A percentile compares a stretch with the other conserved stretches of the same genome.
Evolutionary conservation across 2,113 vertebrate species (phyloP).

Genomic region (Circaetus gallicus): DNA sequence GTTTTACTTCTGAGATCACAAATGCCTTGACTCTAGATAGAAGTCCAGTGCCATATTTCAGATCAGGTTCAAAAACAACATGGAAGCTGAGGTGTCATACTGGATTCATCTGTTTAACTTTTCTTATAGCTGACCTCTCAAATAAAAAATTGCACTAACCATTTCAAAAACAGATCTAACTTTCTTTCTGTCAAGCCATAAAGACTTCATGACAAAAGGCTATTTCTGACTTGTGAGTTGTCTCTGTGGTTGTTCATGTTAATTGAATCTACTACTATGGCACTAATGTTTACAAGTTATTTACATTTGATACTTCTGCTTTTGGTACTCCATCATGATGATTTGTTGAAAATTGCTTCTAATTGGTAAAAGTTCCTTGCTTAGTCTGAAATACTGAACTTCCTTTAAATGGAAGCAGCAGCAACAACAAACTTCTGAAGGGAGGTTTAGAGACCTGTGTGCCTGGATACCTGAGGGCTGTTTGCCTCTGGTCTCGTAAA

Average conservation of each 20-base stretch:
- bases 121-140: constrained; percentile 59
- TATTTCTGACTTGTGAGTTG: background rate
- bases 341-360: background rate
- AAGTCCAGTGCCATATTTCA: constrained; percentile 23
- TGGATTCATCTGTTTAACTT: constrained; percentile 39
- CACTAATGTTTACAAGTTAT: constrained; percentile 25
- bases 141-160: constrained; percentile 74
- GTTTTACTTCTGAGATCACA: constrained; percentile 38
- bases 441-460: background rate
- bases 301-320: background rate
- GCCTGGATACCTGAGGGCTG: background rate
- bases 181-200: constrained; percentile 56
- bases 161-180: constrained; percentile 34
- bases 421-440: background rate
- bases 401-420: background rate
- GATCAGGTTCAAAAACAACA: constrained; percentile 16
- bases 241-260: background rate
- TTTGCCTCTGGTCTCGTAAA: background rate
- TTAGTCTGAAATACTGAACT: background rate
- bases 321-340: background rate
- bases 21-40: background rate
- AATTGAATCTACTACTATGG: background rate
- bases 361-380: background rate
- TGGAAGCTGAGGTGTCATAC: constrained; percentile 28
- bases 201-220: constrained; percentile 26